A percentile compares a stretch with the other conserved stretches of the same genome.
phyloP scores from a whole-genome alignment of 35 echinoderm and acorn worm species.

The Heliocidaris erythrogramma region DNA sequence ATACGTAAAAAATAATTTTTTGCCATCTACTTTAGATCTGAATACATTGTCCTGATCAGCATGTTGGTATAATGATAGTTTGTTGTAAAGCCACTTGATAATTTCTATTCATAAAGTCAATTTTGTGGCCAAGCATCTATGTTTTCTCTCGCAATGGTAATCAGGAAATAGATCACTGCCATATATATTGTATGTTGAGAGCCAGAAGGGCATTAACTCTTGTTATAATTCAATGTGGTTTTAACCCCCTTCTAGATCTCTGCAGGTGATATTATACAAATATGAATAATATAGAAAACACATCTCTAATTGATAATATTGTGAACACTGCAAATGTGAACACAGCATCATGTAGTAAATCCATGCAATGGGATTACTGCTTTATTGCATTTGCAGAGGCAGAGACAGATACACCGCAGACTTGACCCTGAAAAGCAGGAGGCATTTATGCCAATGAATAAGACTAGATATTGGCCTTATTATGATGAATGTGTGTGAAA shows the following conservation, averaged over 20 bases:
- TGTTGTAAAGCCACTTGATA: background rate
- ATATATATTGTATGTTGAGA: too few species aligned
- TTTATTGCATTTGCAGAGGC: background rate
- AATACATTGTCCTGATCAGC: background rate
- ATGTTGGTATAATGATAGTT: background rate
- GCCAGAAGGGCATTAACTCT: too few species aligned
- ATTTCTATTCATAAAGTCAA: background rate
- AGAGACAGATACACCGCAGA: background rate
- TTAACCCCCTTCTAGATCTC: too few species aligned
- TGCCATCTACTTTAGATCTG: background rate
- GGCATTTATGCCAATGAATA: background rate
- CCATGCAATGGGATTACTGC: background rate
- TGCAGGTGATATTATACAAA: too few species aligned
- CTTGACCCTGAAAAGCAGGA: background rate
- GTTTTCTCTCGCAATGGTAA: too few species aligned
- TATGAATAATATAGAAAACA: too few species aligned
- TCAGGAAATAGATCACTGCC: too few species aligned
- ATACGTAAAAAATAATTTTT: background rate
- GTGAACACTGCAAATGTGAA: background rate
- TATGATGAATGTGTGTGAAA: constrained; percentile 11
- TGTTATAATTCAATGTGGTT: too few species aligned
- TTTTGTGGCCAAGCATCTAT: too few species aligned
- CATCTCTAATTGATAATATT: background rate
- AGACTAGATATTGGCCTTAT: background rate
- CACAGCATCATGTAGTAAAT: background rate